These are phyloP conservation scores for Eupithecia subfuscata DNA, from an alignment of 2,888 invertebrate genomes.

Conservation along the genomic window DNA sequence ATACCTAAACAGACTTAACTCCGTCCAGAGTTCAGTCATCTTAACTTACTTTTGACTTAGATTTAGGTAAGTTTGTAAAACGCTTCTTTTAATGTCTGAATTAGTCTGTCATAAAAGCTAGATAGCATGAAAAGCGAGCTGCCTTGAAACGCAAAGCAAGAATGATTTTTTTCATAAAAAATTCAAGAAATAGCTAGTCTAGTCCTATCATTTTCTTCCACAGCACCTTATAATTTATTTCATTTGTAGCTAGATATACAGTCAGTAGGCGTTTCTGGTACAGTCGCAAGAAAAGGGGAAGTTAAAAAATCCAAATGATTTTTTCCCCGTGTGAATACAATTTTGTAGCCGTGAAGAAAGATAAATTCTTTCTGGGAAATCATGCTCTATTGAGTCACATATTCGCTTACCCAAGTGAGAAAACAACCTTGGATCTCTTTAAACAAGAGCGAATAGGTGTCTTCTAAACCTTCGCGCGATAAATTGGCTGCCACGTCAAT, in stretches of 20 bases:
- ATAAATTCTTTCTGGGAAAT: background rate
- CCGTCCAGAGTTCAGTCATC: background rate
- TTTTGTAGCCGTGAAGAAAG: background rate
- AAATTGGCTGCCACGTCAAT: no score
- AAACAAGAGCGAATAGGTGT: no score
- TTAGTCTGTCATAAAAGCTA: background rate
- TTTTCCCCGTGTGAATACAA: no score
- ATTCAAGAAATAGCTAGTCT: background rate
- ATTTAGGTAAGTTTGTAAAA: background rate
- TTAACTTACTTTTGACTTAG: background rate
- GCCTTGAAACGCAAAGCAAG: background rate
- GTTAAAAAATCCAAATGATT: no score
- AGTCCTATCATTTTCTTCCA: background rate
- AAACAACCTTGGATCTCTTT: background rate
- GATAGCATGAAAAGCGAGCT: background rate
- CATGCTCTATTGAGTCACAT: background rate
- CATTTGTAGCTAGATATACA: background rate
- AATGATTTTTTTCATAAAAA: background rate
- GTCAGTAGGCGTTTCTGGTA: slow-evolving; percentile 22
- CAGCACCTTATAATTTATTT: slow-evolving; percentile 3
- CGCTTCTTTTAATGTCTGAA: background rate
- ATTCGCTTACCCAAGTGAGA: background rate
- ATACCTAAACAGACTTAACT: background rate
- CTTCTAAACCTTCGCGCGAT: no score
- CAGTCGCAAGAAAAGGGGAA: slow-evolving; percentile 11